Percentiles rank a stretch among this genome's conserved stretches.
These are phyloP conservation scores for Rissa tridactyla DNA, from an alignment of 2,113 vertebrate genomes.

Conservation along the genomic window DNA sequence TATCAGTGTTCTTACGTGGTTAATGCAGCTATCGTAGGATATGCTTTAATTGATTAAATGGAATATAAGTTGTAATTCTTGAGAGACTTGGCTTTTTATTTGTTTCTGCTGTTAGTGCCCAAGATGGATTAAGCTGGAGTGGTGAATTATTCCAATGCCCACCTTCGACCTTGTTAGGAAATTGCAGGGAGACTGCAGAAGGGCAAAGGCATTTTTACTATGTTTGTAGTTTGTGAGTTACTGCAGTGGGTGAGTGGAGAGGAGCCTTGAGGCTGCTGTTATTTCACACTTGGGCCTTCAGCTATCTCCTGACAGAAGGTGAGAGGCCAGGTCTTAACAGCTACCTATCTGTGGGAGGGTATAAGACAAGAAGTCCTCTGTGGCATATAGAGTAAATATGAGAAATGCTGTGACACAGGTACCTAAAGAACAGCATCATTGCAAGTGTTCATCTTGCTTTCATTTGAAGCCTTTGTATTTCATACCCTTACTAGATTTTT, in stretches of 20 bases:
- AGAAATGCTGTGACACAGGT: neutral
- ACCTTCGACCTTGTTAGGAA: neutral
- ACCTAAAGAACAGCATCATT: neutral
- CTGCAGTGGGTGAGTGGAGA: neutral
- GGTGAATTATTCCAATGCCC: neutral
- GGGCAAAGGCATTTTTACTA: neutral
- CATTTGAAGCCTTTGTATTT: neutral
- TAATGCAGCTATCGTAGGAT: neutral
- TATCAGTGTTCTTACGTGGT: neutral
- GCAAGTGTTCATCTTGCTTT: neutral
- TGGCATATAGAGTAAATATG: fast-evolving
- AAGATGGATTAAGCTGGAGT: neutral
- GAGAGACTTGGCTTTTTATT: neutral
- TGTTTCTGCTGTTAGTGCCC: neutral
- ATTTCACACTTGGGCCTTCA: neutral
- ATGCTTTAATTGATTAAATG: neutral
- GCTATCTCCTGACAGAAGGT: neutral
- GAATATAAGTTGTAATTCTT: neutral
- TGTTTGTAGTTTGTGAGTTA: neutral
- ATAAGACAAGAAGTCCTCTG: neutral
- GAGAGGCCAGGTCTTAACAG: neutral
- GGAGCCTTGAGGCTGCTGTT: neutral
- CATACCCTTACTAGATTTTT: neutral
- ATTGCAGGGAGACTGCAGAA: neutral
- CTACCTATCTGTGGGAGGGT: neutral